Evolutionary conservation across 2,113 vertebrate genomes (phyloP).

Genomic region (Romanogobio albipinnatus): DNA sequence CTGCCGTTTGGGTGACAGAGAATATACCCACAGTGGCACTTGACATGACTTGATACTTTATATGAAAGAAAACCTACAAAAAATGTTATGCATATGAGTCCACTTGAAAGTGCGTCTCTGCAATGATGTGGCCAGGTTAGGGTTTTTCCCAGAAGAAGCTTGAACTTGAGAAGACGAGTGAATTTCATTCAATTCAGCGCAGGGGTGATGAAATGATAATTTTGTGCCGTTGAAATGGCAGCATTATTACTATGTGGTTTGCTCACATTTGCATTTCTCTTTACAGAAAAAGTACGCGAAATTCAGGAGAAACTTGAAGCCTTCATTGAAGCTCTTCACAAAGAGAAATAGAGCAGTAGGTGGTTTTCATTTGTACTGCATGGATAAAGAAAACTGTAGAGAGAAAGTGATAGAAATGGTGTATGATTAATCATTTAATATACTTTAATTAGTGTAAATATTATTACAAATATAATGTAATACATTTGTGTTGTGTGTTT

Average conservation of each 20-base stretch:
- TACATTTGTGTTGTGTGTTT: no score
- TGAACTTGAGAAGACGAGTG: not conserved
- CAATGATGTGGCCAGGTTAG: constrained; percentile 10
- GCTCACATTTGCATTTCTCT: constrained; percentile 56
- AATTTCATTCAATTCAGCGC: not conserved
- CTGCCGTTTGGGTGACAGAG: constrained; percentile 66
- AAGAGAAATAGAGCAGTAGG: constrained; percentile 86
- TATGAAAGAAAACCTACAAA: not conserved
- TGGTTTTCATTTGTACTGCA: constrained; percentile 50
- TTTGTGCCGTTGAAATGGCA: not conserved
- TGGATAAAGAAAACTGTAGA: not conserved
- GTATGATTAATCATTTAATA: not conserved
- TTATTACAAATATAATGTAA: not conserved
- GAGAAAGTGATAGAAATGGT: not conserved
- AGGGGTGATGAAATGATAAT: not conserved
- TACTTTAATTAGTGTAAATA: not conserved
- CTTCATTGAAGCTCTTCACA: constrained; percentile 98
- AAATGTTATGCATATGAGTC: not conserved
- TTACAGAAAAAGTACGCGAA: constrained; percentile 96
- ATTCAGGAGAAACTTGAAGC: constrained; percentile 99
- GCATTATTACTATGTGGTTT: not conserved
- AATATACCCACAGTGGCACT: constrained; percentile 35
- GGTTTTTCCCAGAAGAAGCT: constrained; percentile 1
- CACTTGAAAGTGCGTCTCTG: not conserved
- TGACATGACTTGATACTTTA: constrained; percentile 37